Evolutionary conservation across 2,888 invertebrate genomes (phyloP).

Genomic region (Mythimna loreyi): DNA sequence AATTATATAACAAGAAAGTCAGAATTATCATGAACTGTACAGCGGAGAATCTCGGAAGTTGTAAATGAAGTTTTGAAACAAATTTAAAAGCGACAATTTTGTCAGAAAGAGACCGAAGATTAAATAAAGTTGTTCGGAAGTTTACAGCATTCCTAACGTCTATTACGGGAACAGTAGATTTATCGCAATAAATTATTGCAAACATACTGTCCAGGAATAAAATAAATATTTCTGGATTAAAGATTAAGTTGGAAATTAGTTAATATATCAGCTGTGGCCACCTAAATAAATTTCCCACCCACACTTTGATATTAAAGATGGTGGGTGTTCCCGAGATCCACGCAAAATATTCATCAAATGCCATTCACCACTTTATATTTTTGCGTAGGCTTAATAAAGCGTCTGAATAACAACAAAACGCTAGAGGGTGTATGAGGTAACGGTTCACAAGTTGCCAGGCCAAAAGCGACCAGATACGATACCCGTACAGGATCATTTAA

Average conservation of each 20-base stretch:
- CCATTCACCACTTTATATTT: constrained; percentile 56
- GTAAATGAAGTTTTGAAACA: constrained; percentile 60
- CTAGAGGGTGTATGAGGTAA: constrained; percentile 47
- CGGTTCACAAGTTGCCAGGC: constrained; percentile 37
- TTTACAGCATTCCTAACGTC: constrained; percentile 63
- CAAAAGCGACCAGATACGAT: constrained; percentile 43
- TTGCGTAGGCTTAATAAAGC: constrained; percentile 51
- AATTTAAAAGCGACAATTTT: constrained; percentile 65
- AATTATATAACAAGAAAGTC: constrained; percentile 56
- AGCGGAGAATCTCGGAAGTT: constrained; percentile 57
- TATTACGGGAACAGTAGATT: constrained; percentile 60
- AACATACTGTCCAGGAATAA: constrained; percentile 48
- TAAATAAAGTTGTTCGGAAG: constrained; percentile 59
- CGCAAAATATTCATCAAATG: constrained; percentile 63
- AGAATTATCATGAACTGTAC: constrained; percentile 56
- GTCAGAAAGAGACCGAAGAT: constrained; percentile 59
- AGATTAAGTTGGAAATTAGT: constrained; percentile 41
- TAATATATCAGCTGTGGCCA: constrained; percentile 46
- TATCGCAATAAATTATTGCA: constrained; percentile 50
- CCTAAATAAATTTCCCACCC: constrained; percentile 60
- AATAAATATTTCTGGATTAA: constrained; percentile 51
- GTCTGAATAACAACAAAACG: constrained; percentile 44
- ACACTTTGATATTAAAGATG: constrained; percentile 57
- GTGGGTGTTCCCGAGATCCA: constrained; percentile 63
- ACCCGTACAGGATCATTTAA: constrained; percentile 36